Conservation (phyloP, 2,797 vertebrate genomes). For the Danio albolineatus region DNA sequence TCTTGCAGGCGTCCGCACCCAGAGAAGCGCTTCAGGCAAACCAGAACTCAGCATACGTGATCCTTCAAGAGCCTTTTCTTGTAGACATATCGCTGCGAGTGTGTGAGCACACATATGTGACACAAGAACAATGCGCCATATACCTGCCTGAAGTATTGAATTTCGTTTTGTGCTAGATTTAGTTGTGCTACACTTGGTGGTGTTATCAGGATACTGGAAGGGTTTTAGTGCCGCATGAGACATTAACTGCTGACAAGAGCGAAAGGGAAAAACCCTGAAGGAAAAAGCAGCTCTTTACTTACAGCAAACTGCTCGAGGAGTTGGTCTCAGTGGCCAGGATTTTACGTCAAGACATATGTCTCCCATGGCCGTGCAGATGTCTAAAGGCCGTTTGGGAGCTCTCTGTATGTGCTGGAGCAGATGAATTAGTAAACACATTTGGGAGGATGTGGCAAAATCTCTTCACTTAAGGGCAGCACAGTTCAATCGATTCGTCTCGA, state of each 20-base stretch:
- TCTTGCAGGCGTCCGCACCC: background rate
- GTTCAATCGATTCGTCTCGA: constrained; percentile 33
- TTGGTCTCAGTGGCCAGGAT: constrained; percentile 6
- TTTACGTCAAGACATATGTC: constrained; percentile 2
- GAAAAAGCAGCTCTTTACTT: constrained; percentile 26
- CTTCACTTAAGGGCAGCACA: constrained; percentile 18
- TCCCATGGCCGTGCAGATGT: constrained; percentile 20
- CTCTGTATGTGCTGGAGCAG: constrained; percentile 8
- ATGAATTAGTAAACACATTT: constrained; percentile 43
- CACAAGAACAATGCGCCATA: background rate
- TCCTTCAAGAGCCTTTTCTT: constrained; percentile 3
- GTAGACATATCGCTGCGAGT: background rate
- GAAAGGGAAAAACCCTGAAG: constrained; percentile 36
- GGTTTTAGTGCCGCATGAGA: constrained; percentile 40
- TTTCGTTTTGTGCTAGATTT: constrained; percentile 42
- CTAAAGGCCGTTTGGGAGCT: background rate
- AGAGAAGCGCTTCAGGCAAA: constrained; percentile 42
- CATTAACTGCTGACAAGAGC: constrained; percentile 50
- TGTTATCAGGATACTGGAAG: constrained; percentile 36
- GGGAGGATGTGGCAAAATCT: background rate
- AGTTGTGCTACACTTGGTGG: constrained; percentile 44
- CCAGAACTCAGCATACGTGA: constrained; percentile 6
- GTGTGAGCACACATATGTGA: background rate
- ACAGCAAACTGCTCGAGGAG: background rate
- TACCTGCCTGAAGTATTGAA: constrained; percentile 32